These are phyloP conservation scores for Pararge aegeria DNA, from an alignment of 1,140 invertebrate genomes.

Conservation along the genomic window DNA sequence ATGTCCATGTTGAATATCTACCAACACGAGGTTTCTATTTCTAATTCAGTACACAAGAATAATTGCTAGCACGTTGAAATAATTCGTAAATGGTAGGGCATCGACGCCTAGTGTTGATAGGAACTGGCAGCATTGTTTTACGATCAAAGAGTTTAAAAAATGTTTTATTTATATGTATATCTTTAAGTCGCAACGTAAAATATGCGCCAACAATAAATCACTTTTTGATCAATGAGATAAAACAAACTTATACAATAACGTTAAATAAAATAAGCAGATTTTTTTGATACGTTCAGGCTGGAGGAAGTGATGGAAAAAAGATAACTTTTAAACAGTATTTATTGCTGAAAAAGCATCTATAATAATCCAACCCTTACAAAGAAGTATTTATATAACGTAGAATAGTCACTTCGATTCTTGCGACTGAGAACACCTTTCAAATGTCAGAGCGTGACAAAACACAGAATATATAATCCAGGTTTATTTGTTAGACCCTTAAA, in stretches of 20 bases:
- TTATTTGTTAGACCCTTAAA: too few species aligned
- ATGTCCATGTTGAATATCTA: too few species aligned
- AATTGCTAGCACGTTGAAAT: background rate
- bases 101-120: background rate
- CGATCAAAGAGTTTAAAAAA: background rate
- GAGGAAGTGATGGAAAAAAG: background rate
- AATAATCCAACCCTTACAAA: too few species aligned
- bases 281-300: background rate
- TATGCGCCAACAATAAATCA: conserved; percentile 5
- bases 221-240: background rate
- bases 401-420: too few species aligned
- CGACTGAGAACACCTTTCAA: too few species aligned
- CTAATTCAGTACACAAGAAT: too few species aligned
- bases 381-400: too few species aligned
- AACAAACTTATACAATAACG: conserved; percentile 1
- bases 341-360: too few species aligned
- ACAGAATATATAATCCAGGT: too few species aligned
- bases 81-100: background rate
- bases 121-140: conserved; percentile 1
- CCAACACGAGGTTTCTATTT: too few species aligned
- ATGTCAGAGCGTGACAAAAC: too few species aligned
- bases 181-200: conserved; percentile 1
- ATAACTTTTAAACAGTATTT: too few species aligned
- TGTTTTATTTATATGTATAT: conserved; percentile 2
- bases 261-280: background rate